Percentiles rank a stretch among this genome's conserved stretches.
Conservation (phyloP, 1,140 invertebrate species). For the Spodoptera litura region DNA sequence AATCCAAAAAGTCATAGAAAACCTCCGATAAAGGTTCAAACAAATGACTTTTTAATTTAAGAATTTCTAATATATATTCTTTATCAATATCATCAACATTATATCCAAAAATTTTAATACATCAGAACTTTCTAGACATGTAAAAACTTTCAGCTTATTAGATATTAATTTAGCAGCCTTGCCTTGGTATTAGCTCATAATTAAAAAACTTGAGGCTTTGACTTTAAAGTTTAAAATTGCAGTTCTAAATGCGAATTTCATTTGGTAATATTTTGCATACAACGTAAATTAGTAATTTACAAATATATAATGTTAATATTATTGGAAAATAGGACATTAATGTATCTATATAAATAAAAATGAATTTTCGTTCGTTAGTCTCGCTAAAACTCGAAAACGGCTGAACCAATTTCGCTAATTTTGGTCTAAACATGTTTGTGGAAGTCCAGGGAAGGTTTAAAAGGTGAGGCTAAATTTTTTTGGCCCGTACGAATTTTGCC, state of each 20-base stretch:
- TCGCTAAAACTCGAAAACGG: too few species aligned
- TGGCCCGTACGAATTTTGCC: too few species aligned
- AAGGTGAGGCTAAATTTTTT: too few species aligned
- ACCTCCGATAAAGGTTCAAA: background rate
- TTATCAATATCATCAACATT: constrained; percentile 15
- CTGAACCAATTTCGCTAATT: too few species aligned
- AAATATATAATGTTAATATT: too few species aligned
- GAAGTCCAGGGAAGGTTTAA: too few species aligned
- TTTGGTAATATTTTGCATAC: background rate
- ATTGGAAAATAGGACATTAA: too few species aligned
- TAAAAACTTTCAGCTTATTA: constrained; percentile 32
- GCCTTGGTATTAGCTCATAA: constrained; percentile 42
- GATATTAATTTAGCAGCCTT: constrained; percentile 14
- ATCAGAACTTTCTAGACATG: constrained; percentile 48
- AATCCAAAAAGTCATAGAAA: background rate
- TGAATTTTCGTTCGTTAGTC: too few species aligned
- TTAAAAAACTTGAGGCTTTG: constrained; percentile 47
- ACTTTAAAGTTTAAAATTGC: constrained; percentile 31
- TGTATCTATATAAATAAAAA: too few species aligned
- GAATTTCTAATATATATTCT: background rate
- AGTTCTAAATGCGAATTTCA: constrained; percentile 16
- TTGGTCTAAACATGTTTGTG: too few species aligned
- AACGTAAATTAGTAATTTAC: background rate
- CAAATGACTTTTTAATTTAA: background rate
- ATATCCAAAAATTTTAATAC: constrained; percentile 23